Conservation (phyloP, 2,113 vertebrate genomes). For the Neotoma lepida region DNA sequence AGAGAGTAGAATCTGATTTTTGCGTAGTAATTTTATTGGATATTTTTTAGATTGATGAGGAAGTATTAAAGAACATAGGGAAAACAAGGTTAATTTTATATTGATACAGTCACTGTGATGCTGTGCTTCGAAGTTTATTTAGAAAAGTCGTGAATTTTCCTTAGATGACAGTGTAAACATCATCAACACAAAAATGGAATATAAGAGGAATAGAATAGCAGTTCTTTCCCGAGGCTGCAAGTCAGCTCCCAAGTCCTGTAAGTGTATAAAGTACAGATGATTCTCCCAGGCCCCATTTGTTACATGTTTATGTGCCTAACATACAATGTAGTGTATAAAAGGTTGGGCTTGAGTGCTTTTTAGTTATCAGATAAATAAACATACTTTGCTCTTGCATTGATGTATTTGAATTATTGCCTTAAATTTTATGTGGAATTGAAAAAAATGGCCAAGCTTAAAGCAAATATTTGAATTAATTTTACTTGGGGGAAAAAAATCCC, state of each 20-base stretch:
- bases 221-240: neutral
- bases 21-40: neutral
- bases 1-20: neutral
- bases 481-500: neutral
- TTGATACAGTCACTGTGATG: neutral
- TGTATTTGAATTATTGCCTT: slow-evolving; percentile 38
- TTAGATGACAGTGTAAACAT: neutral
- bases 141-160: neutral
- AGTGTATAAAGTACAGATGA: neutral
- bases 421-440: slow-evolving; percentile 7
- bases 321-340: neutral
- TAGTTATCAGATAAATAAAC: slow-evolving; percentile 17
- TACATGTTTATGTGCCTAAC: neutral
- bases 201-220: neutral
- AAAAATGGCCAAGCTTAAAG: slow-evolving; percentile 23
- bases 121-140: neutral
- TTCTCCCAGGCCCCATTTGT: neutral
- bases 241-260: neutral
- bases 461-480: slow-evolving; percentile 44
- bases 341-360: neutral
- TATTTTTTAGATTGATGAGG: neutral
- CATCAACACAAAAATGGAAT: neutral
- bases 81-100: slow-evolving; percentile 31
- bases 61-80: slow-evolving; percentile 18
- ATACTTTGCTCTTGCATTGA: neutral